Percentiles rank a stretch among this genome's conserved stretches.
Conservation (phyloP, 2,797 vertebrate genomes). For the Ptychadena robeensis region DNA sequence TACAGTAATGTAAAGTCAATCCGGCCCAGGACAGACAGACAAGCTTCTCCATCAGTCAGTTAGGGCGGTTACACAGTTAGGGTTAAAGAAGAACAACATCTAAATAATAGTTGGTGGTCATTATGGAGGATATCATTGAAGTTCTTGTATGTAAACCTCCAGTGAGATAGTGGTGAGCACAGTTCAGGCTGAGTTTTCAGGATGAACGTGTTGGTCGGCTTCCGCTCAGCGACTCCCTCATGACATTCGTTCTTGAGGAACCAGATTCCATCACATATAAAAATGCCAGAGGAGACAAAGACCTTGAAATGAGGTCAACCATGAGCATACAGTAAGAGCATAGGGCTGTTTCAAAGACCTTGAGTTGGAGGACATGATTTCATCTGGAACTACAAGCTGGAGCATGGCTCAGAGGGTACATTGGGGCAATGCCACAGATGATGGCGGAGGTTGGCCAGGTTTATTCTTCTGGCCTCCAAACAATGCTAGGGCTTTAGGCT, state of each 20-base stretch:
- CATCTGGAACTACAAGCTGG: not conserved
- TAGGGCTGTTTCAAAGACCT: not conserved
- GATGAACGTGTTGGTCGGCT: not conserved
- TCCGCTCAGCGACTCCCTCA: not conserved
- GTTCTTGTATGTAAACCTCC: too few relatives aligned
- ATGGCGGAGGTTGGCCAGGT: not conserved
- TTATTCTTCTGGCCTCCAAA: too few relatives aligned
- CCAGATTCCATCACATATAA: constrained; percentile 19
- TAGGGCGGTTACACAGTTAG: too few relatives aligned
- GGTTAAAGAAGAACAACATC: too few relatives aligned
- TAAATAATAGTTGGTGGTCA: too few relatives aligned
- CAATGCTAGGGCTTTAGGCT: too few relatives aligned
- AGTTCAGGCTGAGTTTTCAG: not conserved
- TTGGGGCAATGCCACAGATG: not conserved
- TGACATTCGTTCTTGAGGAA: constrained; percentile 19
- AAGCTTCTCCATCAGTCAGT: too few relatives aligned
- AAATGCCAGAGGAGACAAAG: constrained; percentile 6
- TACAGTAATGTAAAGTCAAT: too few relatives aligned
- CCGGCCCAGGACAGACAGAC: too few relatives aligned
- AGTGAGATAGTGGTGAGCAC: too few relatives aligned
- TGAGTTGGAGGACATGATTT: not conserved
- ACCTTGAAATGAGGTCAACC: constrained; percentile 27
- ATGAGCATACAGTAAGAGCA: constrained; percentile 1
- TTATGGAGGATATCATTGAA: too few relatives aligned
- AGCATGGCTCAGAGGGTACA: not conserved